A percentile compares a stretch with the other conserved stretches of the same genome.
phyloP scores from a whole-genome alignment of 2,888 invertebrate species.

The Dugesia japonica region DNA sequence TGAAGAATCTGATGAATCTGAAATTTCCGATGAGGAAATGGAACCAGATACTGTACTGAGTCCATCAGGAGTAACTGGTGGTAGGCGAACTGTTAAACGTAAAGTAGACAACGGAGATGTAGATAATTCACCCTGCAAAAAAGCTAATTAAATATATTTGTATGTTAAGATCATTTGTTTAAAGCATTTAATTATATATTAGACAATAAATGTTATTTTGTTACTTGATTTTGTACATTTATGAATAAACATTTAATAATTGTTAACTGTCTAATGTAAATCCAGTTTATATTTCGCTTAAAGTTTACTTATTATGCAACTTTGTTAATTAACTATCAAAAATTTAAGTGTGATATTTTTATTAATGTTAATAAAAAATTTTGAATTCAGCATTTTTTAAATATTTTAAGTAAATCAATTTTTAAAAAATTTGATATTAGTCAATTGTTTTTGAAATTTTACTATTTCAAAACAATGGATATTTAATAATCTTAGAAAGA shows the following conservation, averaged over 20 bases:
- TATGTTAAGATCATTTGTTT: background rate
- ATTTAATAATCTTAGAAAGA: too few species aligned
- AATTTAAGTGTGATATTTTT: too few species aligned
- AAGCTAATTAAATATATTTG: background rate
- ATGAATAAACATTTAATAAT: too few species aligned
- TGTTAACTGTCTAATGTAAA: too few species aligned
- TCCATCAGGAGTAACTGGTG: background rate
- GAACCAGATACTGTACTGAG: background rate
- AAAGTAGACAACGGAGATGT: background rate
- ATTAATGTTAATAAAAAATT: background rate
- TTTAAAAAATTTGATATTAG: too few species aligned
- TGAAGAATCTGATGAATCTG: background rate
- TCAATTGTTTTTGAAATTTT: too few species aligned
- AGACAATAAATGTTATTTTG: constrained; percentile 20
- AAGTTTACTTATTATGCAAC: too few species aligned
- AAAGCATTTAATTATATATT: background rate
- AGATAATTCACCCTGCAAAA: background rate
- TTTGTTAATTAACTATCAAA: too few species aligned
- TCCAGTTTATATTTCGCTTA: too few species aligned
- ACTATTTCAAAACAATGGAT: too few species aligned
- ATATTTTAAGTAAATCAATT: background rate
- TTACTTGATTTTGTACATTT: background rate
- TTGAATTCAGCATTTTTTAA: background rate
- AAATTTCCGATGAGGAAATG: background rate
- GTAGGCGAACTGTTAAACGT: background rate